Percentiles rank a stretch among this genome's conserved stretches.
phyloP scores from a whole-genome alignment of 2,113 vertebrate species.

The Pedetes capensis region DNA sequence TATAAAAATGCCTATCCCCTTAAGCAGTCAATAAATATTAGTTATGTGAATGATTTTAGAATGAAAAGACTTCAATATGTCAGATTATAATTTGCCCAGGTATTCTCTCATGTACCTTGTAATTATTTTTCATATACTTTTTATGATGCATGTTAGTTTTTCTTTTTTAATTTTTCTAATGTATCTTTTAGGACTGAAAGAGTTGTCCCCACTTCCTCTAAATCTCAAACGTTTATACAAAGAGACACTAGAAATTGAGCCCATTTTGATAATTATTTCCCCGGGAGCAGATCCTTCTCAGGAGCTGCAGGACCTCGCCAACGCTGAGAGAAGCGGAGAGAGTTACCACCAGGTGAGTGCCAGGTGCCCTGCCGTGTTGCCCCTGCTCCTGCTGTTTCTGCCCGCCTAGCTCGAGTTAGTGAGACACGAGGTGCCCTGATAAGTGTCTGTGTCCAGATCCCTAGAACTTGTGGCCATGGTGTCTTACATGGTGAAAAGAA shows the following conservation, averaged over 20 bases:
- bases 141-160: neutral
- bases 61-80: neutral
- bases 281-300: slow-evolving; percentile 98
- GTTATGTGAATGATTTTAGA: neutral
- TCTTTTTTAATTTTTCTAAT: slow-evolving; percentile 53
- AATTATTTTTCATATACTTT: slow-evolving; percentile 33
- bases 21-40: neutral
- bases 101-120: neutral
- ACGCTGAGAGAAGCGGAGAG: slow-evolving; percentile 87
- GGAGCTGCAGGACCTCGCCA: slow-evolving; percentile 95
- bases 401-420: neutral
- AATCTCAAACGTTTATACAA: slow-evolving; percentile 92
- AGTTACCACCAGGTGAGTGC: slow-evolving; percentile 92
- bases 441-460: neutral
- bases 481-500: neutral
- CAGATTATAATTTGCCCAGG: neutral
- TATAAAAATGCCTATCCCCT: neutral
- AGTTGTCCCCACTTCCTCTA: slow-evolving; percentile 92
- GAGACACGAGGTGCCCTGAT: neutral
- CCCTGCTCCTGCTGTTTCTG: neutral
- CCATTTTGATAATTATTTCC: slow-evolving; percentile 96
- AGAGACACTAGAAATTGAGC: slow-evolving; percentile 94
- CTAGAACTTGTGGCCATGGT: neutral
- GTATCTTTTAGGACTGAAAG: slow-evolving; percentile 89
- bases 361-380: neutral